Conservation (phyloP, 30 jellyfish, hydroid and myxozoan genomes). For the Rhopilema esculentum region DNA sequence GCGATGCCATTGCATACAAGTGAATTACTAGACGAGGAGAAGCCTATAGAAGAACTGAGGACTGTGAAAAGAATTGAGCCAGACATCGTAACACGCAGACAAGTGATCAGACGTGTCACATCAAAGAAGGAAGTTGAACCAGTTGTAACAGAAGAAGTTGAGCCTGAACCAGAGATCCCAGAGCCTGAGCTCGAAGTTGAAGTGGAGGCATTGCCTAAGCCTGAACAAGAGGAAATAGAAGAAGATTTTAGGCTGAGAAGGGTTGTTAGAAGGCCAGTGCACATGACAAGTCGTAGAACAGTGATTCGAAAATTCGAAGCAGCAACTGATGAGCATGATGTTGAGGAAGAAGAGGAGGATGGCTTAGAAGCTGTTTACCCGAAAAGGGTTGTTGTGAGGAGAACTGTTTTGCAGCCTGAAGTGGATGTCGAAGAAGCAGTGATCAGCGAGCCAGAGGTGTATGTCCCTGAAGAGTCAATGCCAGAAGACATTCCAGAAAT, state of each 20-base stretch:
- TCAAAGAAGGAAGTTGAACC: slow-evolving; percentile 14
- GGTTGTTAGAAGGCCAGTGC: slow-evolving; percentile 73
- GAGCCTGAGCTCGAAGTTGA: slow-evolving; percentile 1
- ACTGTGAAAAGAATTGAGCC: slow-evolving; percentile 1
- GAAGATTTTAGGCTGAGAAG: slow-evolving; percentile 30
- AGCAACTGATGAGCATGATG: slow-evolving; percentile 65
- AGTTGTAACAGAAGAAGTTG: slow-evolving; percentile 43
- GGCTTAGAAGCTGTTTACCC: slow-evolving; percentile 44
- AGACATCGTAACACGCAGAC: slow-evolving; percentile 33
- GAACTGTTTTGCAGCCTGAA: slow-evolving; percentile 35
- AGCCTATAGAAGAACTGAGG: slow-evolving; percentile 5
- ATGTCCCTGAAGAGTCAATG: slow-evolving; percentile 37
- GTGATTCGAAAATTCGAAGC: slow-evolving; percentile 58
- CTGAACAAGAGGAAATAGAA: slow-evolving; percentile 7
- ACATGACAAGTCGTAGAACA: slow-evolving; percentile 67
- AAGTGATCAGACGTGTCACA: slow-evolving; percentile 6
- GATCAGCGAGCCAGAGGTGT: slow-evolving; percentile 50
- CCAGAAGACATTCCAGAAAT: slow-evolving; percentile 16
- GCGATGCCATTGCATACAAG: slow-evolving; percentile 11
- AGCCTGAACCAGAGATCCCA: slow-evolving; percentile 49
- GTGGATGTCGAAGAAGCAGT: slow-evolving; percentile 24
- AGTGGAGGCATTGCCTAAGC: slow-evolving; percentile 2
- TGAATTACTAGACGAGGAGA: background rate
- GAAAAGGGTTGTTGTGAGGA: slow-evolving; percentile 44
- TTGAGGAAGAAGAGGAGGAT: slow-evolving; percentile 50